Percentiles rank a stretch among this genome's conserved stretches.
Evolutionary conservation across 2,888 invertebrate species (phyloP).

Genomic region (Xestobium rufovillosum): DNA sequence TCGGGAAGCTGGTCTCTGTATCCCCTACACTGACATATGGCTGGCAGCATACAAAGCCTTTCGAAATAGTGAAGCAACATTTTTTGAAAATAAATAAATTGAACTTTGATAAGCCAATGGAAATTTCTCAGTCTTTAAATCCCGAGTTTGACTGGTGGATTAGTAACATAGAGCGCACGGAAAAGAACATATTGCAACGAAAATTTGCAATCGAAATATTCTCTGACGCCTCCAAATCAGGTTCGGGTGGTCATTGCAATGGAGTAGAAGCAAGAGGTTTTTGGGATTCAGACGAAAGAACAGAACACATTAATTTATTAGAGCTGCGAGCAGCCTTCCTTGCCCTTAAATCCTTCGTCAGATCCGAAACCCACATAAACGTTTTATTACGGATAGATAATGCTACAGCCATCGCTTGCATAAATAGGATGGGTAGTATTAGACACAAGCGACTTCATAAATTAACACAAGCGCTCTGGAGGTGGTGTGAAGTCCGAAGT

Average conservation of each 20-base stretch:
- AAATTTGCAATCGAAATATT: slow-evolving; percentile 19
- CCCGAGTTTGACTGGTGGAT: slow-evolving; percentile 25
- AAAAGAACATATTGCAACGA: slow-evolving; percentile 10
- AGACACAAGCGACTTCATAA: slow-evolving; percentile 18
- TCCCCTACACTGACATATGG: slow-evolving; percentile 11
- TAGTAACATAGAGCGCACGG: slow-evolving; percentile 11
- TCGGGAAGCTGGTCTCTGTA: slow-evolving; percentile 8
- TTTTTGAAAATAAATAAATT: slow-evolving; percentile 14
- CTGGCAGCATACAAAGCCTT: slow-evolving; percentile 8
- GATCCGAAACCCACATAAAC: slow-evolving; percentile 6
- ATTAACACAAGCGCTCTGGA: slow-evolving; percentile 20
- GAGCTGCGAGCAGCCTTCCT: slow-evolving; percentile 20
- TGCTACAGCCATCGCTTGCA: slow-evolving; percentile 14
- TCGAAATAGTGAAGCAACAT: slow-evolving; percentile 14
- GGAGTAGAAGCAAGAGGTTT: slow-evolving; percentile 8
- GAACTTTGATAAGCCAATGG: slow-evolving; percentile 15
- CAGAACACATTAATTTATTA: slow-evolving; percentile 18
- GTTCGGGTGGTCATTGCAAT: slow-evolving; percentile 22
- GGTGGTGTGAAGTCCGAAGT: slow-evolving; percentile 21
- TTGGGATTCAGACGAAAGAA: slow-evolving; percentile 18
- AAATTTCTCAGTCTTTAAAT: slow-evolving; percentile 11
- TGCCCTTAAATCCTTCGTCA: slow-evolving; percentile 17
- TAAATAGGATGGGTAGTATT: slow-evolving; percentile 18
- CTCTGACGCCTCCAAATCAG: slow-evolving; percentile 23
- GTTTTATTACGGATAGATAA: slow-evolving; percentile 19